Conservation (phyloP, 2,113 vertebrate species). For the Mus pahari region DNA sequence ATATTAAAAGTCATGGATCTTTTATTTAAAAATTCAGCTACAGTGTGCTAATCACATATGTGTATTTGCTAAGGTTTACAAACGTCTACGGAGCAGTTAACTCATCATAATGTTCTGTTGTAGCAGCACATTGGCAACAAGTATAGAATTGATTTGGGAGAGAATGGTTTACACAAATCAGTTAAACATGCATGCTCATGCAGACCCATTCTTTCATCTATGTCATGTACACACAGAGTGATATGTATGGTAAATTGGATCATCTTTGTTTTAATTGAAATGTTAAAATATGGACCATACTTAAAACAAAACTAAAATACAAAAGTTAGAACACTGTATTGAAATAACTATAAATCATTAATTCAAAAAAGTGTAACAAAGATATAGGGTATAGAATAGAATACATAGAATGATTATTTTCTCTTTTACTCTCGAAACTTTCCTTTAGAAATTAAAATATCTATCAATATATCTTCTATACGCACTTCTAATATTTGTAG, state of each 20-base stretch:
- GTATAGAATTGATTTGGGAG: not conserved
- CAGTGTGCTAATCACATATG: not conserved
- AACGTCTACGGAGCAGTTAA: not conserved
- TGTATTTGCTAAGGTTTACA: not conserved
- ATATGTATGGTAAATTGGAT: not conserved
- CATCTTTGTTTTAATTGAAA: not conserved
- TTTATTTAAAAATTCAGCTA: not conserved
- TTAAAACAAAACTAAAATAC: not conserved
- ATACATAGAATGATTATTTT: not conserved
- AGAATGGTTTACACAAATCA: not conserved
- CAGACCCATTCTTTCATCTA: not conserved
- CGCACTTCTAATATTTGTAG: not conserved
- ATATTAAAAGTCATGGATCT: not conserved
- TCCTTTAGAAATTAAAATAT: conserved; percentile 19
- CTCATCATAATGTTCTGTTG: not conserved
- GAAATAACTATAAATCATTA: not conserved
- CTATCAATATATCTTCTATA: not conserved
- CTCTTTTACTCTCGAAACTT: not conserved
- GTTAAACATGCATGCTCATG: not conserved
- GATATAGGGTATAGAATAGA: not conserved
- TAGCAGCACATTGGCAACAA: not conserved
- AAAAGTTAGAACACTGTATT: not conserved
- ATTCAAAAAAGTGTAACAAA: not conserved
- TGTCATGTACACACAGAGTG: not conserved
- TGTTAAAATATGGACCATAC: not conserved